Conservation (phyloP, 2,797 vertebrate genomes). For the Apogon talboti region DNA sequence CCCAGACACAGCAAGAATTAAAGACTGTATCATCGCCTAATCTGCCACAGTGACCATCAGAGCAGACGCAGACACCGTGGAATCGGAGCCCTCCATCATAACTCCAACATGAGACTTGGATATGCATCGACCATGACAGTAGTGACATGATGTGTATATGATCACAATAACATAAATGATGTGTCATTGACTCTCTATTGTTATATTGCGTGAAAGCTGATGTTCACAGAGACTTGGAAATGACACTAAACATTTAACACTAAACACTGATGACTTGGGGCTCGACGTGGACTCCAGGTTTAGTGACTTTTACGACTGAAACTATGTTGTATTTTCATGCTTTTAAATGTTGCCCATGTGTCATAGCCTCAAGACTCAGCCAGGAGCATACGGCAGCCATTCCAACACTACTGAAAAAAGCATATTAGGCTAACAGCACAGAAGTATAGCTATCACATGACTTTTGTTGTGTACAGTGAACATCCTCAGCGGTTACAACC, state of each 20-base stretch:
- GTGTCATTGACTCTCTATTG: too few relatives aligned
- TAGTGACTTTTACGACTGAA: conserved; percentile 6
- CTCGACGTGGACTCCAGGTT: conserved; percentile 31
- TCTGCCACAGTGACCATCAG: too few relatives aligned
- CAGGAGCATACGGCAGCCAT: conserved; percentile 56
- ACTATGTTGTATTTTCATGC: conserved; percentile 34
- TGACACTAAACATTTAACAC: not conserved
- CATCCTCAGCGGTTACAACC: conserved; percentile 53
- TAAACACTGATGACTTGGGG: conserved; percentile 20
- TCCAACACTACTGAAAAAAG: conserved; percentile 54
- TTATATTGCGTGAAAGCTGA: not conserved
- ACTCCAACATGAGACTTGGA: too few relatives aligned
- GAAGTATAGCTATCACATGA: conserved; percentile 45
- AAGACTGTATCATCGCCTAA: too few relatives aligned
- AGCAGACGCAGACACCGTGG: too few relatives aligned
- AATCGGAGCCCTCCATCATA: too few relatives aligned
- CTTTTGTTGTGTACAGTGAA: conserved; percentile 33
- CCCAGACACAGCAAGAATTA: too few relatives aligned
- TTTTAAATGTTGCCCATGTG: conserved; percentile 49
- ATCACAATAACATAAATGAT: not conserved
- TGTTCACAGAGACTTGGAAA: too few relatives aligned
- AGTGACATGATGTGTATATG: too few relatives aligned
- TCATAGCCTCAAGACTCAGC: conserved; percentile 54
- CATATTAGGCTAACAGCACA: conserved; percentile 55
- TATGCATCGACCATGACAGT: too few relatives aligned